Base-by-base conservation (phyloP, 2,113 vertebrate genomes). In the Salvator merianae region DNA sequence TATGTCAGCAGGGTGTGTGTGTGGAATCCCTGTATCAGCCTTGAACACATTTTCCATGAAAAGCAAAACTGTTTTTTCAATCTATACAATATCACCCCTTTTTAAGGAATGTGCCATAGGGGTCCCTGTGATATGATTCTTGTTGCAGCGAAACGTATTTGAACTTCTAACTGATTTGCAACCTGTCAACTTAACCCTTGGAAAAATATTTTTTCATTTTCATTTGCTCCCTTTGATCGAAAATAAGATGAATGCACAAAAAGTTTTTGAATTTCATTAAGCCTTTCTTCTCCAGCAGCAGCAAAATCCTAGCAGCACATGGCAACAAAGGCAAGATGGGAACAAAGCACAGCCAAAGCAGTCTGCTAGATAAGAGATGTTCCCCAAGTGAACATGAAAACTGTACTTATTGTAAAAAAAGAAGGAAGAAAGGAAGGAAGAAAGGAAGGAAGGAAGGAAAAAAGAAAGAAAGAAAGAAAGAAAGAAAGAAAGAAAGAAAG, bases 191-290 rank as follows among this genome's bases (percentile, higher is more conserved):
- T 63, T 63, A 55, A 34, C 32, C 16, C 70, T 79, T 73, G 43
- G 55, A 62, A 55, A 66, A 63, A 72, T 84, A 81, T 85, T 36
- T 73, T 79, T 87, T 74, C 43, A 66, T 32, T 59, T 47, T 79
- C 73, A 28, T 83, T 79, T n/a, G 26, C 78, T 55, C 77, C 70
- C 86, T 83, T 87, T 77, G 81, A 24, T 65, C 24, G 66, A 84
- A 89, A 89, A 86, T 18, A 82, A 81, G 79, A 88, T 2, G 1
- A 66, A 90, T 73, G 55, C 63, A 76, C 43, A 87, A 79, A 86
- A 86, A 85, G 74, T 79, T 68, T 10, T 75, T 50, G 55, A 86
- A 81, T 55, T 83, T 69, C 47, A 65, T 73, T 79, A 76, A 65
- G 5, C 13, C 65, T 84, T 55, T 83, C 32, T 83, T 86, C 69